Evolutionary conservation across 2,888 invertebrate genomes (phyloP), one percentile per base, ranked within the genome.

Genomic region (Limnephilus marmoratus): DNA sequence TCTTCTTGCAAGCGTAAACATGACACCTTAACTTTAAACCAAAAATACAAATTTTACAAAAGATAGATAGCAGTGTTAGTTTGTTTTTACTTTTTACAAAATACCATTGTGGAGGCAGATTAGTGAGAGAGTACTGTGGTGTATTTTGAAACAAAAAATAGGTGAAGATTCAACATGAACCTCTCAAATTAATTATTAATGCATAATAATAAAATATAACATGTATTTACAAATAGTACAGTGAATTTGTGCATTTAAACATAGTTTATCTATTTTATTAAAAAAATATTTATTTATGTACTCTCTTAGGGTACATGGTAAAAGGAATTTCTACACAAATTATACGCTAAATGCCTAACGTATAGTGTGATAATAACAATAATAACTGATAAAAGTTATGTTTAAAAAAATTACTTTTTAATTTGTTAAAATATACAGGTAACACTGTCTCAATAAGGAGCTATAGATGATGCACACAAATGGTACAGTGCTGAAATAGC

Each of bases 221-320:
- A 68, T n/a, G 68, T 68, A 68, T 68, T 68, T 68, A 68, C 68
- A 68, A 68, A 68, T 68, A n/a, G 68, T 68, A 68, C 68, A 68
- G 11, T 24, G 24, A 68, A 68, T 68, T 68, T 68, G 68, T 68
- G 68, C 68, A 68, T 68, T 68, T 9, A 68, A 68, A 24, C 68
- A 68, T 68, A 68, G 68, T 68, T 7, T 68, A 24, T 68, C 24
- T 68, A 68, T 68, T 68, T 68, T 68, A 68, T 68, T 68, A 68
- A 68, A 68, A 68, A 68, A 24, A 68, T 68, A 68, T 68, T 68
- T 68, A 68, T 68, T 68, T 68, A 68, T 24, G 68, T n/a, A 68
- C 68, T 68, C 68, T n/a, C 53, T 53, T 53, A 53, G 18, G 53
- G 53, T 53, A 53, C 68, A 68, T 24, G 68, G 24, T 68, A 68